A percentile compares a stretch with the other conserved stretches of the same genome.
Conservation (phyloP, 2,113 vertebrate species). For the Pipra filicauda region DNA sequence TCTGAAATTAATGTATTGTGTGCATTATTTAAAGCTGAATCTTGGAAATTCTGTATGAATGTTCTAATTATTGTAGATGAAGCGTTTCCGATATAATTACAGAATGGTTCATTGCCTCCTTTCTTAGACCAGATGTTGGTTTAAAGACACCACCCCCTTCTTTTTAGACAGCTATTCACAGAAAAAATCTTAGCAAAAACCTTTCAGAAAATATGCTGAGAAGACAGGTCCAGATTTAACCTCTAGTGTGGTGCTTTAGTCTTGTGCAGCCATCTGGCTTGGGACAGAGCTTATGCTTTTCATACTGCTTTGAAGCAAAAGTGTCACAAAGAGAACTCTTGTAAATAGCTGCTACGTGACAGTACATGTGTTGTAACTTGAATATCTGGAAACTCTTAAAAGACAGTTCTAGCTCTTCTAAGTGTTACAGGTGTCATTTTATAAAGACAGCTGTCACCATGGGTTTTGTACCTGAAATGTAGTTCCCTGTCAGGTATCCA, state of each 20-base stretch:
- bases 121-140: conserved; percentile 45
- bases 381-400: background rate
- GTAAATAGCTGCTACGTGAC: background rate
- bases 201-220: conserved; percentile 11
- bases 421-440: background rate
- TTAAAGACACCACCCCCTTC: background rate
- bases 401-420: background rate
- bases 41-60: conserved; percentile 43
- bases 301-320: background rate
- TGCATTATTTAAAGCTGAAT: conserved; percentile 47
- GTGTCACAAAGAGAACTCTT: rapidly evolving
- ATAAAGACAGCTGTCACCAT: background rate
- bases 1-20: conserved; percentile 32
- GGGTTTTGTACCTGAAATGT: background rate
- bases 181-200: background rate
- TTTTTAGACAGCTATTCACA: conserved; percentile 4
- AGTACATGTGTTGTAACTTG: rapidly evolving
- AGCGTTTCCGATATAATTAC: conserved; percentile 54
- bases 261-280: background rate
- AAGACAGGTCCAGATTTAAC: conserved; percentile 5
- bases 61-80: conserved; percentile 56
- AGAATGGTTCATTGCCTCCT: conserved; percentile 44
- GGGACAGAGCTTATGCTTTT: background rate
- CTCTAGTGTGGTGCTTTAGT: background rate
- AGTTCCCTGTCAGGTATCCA: background rate